Conservation (phyloP, 2,797 vertebrate species). For the Microchirus variegatus region DNA sequence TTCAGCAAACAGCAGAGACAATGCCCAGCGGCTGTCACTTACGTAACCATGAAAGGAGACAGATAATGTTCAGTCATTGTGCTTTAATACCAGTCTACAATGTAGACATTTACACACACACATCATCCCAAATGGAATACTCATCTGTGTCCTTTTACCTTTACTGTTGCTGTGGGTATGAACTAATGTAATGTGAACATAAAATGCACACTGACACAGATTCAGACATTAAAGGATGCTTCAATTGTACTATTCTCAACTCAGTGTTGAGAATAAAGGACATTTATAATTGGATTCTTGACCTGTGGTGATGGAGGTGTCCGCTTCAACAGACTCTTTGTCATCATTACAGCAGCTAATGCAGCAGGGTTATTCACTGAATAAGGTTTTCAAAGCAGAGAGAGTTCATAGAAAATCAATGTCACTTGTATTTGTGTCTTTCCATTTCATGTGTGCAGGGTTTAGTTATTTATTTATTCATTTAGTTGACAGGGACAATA, state of each 20-base stretch:
- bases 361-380: no score
- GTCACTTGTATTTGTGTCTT: background rate
- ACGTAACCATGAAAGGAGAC: background rate
- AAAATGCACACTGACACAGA: no score
- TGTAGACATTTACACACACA: background rate
- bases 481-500: background rate
- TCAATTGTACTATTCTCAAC: background rate
- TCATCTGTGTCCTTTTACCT: background rate
- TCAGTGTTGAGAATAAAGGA: background rate
- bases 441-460: background rate
- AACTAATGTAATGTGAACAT: no score
- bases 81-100: background rate
- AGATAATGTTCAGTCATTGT: background rate
- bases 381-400: background rate
- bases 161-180: no score
- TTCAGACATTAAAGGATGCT: no score
- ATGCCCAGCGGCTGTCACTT: background rate
- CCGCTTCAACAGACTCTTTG: background rate
- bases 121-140: background rate
- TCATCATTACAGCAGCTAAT: background rate
- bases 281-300: conserved; percentile 15
- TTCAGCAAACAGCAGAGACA: background rate
- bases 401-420: background rate
- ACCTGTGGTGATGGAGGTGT: background rate
- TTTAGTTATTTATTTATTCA: background rate